These are phyloP conservation scores for Phaenicophaeus curvirostris DNA, from an alignment of 2,797 vertebrate species.

Conservation along the genomic window DNA sequence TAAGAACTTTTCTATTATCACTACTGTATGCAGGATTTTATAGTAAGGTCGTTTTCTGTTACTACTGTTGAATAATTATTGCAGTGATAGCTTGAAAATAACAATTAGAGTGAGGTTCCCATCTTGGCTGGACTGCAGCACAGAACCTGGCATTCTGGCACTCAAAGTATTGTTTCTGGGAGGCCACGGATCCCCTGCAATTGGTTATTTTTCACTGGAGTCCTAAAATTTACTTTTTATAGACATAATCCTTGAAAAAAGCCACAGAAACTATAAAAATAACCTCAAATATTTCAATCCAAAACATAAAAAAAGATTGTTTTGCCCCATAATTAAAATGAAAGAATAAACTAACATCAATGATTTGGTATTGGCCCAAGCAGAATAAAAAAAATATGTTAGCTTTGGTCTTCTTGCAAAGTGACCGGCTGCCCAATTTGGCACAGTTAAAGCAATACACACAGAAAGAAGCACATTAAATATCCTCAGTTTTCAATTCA, in stretches of 20 bases:
- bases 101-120: not conserved
- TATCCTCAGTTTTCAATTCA: not conserved
- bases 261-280: not conserved
- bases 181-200: not conserved
- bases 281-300: not conserved
- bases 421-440: not conserved
- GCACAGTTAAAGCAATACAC: not conserved
- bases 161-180: not conserved
- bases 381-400: not conserved
- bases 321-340: not conserved
- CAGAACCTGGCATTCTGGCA: not conserved
- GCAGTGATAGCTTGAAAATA: not conserved
- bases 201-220: not conserved
- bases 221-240: not conserved
- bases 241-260: not conserved
- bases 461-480: not conserved
- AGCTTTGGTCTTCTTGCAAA: not conserved
- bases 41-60: not conserved
- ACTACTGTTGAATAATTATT: not conserved
- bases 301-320: not conserved
- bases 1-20: not conserved
- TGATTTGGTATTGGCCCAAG: not conserved
- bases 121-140: not conserved
- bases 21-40: not conserved
- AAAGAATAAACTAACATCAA: not conserved